Percentiles rank a stretch among this genome's conserved stretches.
These are phyloP conservation scores for Anastatus disparis DNA, from an alignment of 1,140 invertebrate genomes.

Conservation along the genomic window DNA sequence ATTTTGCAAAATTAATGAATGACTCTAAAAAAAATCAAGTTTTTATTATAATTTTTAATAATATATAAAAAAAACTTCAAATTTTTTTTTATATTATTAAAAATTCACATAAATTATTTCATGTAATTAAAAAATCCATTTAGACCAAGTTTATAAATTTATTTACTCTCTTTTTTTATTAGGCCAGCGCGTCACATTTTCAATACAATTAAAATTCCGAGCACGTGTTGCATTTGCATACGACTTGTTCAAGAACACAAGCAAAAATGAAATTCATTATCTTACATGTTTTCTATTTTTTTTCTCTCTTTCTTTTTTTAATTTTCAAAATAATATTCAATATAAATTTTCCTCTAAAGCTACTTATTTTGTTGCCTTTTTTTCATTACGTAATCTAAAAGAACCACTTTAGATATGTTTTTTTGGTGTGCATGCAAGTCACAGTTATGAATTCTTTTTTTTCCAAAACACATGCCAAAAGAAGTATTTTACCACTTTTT, in stretches of 20 bases:
- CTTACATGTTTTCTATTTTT: constrained; percentile 1
- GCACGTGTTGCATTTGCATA: constrained; percentile 38
- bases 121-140: constrained; percentile 29
- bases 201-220: constrained; percentile 35
- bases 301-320: constrained; percentile 1
- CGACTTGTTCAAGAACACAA: neutral
- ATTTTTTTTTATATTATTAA: too few relatives aligned
- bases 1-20: neutral
- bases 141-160: neutral
- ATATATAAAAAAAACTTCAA: too few relatives aligned
- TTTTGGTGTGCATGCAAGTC: too few relatives aligned
- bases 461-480: too few relatives aligned
- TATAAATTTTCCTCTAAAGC: neutral
- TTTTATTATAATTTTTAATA: too few relatives aligned
- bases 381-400: neutral
- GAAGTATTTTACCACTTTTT: too few relatives aligned
- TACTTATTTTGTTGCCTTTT: neutral
- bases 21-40: neutral
- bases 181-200: constrained; percentile 15
- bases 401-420: too few relatives aligned
- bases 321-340: too few relatives aligned
- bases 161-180: neutral
- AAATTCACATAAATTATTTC: neutral
- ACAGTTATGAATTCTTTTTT: too few relatives aligned
- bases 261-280: constrained; percentile 31